Conservation (phyloP, 2,113 vertebrate species). For the Polyodon spathula region DNA sequence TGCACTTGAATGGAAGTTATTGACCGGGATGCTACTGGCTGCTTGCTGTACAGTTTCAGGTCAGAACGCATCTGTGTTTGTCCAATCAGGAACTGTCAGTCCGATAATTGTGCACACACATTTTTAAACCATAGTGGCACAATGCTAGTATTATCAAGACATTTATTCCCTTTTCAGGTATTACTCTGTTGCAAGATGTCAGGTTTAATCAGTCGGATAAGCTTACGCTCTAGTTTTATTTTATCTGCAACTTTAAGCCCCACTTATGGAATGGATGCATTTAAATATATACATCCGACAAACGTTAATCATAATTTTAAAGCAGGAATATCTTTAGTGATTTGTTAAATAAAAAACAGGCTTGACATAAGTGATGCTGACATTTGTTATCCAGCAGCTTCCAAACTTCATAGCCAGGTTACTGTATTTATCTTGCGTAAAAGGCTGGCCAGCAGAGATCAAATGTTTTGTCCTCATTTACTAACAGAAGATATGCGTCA, state of each 20-base stretch:
- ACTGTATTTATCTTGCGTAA: too few species aligned
- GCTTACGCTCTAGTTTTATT: constrained; percentile 4
- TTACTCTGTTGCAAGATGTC: constrained; percentile 18
- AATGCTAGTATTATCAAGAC: constrained; percentile 11
- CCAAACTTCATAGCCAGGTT: too few species aligned
- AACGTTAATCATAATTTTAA: neutral
- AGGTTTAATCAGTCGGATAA: constrained; percentile 11
- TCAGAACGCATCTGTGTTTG: constrained; percentile 25
- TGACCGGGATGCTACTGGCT: constrained; percentile 35
- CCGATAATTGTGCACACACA: constrained; percentile 35
- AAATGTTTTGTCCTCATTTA: too few species aligned
- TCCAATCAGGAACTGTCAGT: constrained; percentile 25
- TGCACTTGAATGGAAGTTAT: constrained; percentile 34
- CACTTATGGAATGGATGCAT: too few species aligned
- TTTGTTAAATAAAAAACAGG: neutral
- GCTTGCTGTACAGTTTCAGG: constrained; percentile 36
- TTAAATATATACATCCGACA: neutral
- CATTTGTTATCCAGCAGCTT: too few species aligned
- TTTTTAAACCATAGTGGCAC: constrained; percentile 22
- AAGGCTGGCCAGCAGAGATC: too few species aligned
- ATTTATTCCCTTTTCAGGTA: constrained; percentile 11
- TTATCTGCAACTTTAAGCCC: neutral
- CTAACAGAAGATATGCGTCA: too few species aligned
- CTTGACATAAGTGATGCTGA: too few species aligned
- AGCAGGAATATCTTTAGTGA: neutral